phyloP scores from a whole-genome alignment of 1,140 invertebrate species.

The Grapholita molesta region DNA sequence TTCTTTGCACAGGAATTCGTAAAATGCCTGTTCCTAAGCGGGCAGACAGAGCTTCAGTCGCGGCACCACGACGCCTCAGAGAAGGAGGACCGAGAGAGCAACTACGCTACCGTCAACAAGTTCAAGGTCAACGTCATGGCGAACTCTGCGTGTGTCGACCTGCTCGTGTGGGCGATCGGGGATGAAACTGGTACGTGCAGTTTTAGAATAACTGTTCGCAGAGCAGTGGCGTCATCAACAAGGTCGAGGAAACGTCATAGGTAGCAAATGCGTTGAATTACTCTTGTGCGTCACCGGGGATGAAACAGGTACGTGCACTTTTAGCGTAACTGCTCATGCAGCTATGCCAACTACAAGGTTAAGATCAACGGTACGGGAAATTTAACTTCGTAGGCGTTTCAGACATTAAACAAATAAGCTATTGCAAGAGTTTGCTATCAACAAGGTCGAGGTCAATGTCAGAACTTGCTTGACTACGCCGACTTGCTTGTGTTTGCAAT shows the following conservation, averaged over 20 bases:
- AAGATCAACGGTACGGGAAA: slow-evolving; percentile 98
- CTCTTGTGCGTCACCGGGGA: slow-evolving; percentile 98
- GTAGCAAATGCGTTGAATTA: slow-evolving; percentile 97
- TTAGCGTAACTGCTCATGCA: too few relatives aligned
- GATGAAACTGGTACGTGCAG: slow-evolving; percentile 93
- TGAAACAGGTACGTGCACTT: slow-evolving; percentile 88
- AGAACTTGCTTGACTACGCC: slow-evolving; percentile 98
- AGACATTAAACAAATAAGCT: slow-evolving; percentile 96
- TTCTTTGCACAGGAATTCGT: slow-evolving; percentile 76
- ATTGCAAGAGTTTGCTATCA: slow-evolving; percentile 88
- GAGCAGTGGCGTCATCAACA: slow-evolving; percentile 88
- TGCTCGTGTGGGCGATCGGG: slow-evolving; percentile 97
- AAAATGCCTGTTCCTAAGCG: slow-evolving; percentile 91
- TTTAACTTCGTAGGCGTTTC: slow-evolving; percentile 99
- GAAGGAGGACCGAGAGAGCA: slow-evolving; percentile 88
- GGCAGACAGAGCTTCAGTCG: slow-evolving; percentile 94
- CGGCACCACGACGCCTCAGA: slow-evolving; percentile 90
- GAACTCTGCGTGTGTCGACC: slow-evolving; percentile 98
- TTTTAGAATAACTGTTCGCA: not conserved
- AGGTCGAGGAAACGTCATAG: slow-evolving; percentile 98
- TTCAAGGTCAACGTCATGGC: slow-evolving; percentile 98
- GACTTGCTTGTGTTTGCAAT: slow-evolving; percentile 99
- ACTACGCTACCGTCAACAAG: slow-evolving; percentile 89
- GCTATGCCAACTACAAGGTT: slow-evolving; percentile 92
- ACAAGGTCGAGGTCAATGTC: slow-evolving; percentile 96